phyloP scores from a whole-genome alignment of 2,888 invertebrate species.

The Eristalinus aeneus region DNA sequence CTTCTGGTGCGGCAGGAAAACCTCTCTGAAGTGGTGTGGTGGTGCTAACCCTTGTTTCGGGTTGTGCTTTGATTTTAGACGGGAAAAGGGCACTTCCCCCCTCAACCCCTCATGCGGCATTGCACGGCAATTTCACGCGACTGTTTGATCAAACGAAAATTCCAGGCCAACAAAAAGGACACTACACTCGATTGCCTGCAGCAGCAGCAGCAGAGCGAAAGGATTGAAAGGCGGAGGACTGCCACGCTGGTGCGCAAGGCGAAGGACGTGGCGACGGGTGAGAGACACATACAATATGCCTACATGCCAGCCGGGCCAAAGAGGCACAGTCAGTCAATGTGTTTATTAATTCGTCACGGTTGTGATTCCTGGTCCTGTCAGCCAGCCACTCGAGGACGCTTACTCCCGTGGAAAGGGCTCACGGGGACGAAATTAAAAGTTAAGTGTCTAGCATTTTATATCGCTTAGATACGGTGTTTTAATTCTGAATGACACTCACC shows the following conservation, averaged over 20 bases:
- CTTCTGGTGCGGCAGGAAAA: background rate
- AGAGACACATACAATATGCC: slow-evolving; percentile 24
- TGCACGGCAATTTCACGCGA: slow-evolving; percentile 51
- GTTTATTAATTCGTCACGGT: slow-evolving; percentile 70
- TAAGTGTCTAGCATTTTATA: slow-evolving; percentile 68
- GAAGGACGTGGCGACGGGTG: background rate
- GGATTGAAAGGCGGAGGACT: slow-evolving; percentile 37
- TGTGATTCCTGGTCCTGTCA: slow-evolving; percentile 44
- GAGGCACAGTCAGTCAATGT: slow-evolving; percentile 49
- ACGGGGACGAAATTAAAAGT: slow-evolving; percentile 67
- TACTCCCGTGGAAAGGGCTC: slow-evolving; percentile 31
- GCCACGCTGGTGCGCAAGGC: background rate
- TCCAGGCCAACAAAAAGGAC: slow-evolving; percentile 7
- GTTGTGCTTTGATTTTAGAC: slow-evolving; percentile 43
- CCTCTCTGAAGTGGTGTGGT: slow-evolving; percentile 50
- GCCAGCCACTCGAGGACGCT: slow-evolving; percentile 41
- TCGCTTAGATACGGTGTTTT: slow-evolving; percentile 70
- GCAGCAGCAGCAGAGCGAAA: slow-evolving; percentile 6
- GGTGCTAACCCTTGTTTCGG: slow-evolving; percentile 25
- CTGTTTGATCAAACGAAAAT: slow-evolving; percentile 42
- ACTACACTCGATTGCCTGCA: background rate
- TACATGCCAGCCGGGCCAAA: background rate
- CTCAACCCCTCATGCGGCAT: slow-evolving; percentile 1
- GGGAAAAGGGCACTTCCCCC: slow-evolving; percentile 17
- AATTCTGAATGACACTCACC: slow-evolving; percentile 63